Base-by-base conservation (phyloP, 2,797 vertebrate genomes). In the Nyctibius grandis region DNA sequence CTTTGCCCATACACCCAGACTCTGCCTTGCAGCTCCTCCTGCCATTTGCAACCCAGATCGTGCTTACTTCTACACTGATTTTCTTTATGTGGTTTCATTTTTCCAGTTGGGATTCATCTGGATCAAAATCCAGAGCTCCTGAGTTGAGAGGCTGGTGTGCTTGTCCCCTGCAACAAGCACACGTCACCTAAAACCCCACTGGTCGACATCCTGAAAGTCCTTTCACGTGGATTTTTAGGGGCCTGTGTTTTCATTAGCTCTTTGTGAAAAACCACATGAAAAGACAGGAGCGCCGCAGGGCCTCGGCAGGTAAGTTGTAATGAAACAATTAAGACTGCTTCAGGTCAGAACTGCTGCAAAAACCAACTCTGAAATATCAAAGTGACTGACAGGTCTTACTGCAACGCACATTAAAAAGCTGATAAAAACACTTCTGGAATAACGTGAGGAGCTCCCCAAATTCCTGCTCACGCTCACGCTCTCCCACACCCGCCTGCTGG, bases 261-360 rank as follows among this genome's bases (percentile, higher is more conserved):
- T 45, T 23, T 73, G 63, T 48, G 81, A 87, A 91, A 87, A 90
- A 19, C 0, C 19, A 22, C 19, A n/a, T 3, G 18, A 17, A 48
- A 44, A 69, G 69, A 22, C 12, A 77, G 40, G 31, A 81, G 25
- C 28, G 29, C 87, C 34, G 50, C 33, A 28, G 50, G 29, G 40
- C 59, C 83, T 76, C 53, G 67, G 47, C 72, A 75, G 74, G 23
- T 11, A 31, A 61, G 38, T 31, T 51, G 47, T n/a, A 81, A 70
- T 12, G 12, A 91, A 94, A 87, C 38, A 70, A 56, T 29, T 73
- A 54, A 54, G 34, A 45, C 21, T 57, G 31, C 80, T 88, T 84
- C 63, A 81, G 82, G 60, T 90, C 69, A 91, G 51, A 90, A 91
- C 70, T 69, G 81, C 34, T 91, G 53, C 90, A 96, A 95, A 95